phyloP scores from a whole-genome alignment of 2,113 vertebrate species.

The Notothenia coriiceps region DNA sequence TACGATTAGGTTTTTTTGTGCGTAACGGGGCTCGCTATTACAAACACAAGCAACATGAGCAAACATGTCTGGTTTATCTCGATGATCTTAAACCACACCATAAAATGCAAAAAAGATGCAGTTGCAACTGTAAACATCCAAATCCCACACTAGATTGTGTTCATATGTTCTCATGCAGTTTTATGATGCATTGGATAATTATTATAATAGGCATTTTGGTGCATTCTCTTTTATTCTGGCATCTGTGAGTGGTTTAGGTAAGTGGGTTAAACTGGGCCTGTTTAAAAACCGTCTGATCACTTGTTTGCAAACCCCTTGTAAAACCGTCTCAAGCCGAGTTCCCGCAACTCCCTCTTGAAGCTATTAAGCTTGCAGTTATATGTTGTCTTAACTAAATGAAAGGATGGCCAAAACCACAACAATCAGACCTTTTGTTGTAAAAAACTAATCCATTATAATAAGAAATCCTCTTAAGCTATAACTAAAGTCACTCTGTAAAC shows the following conservation, averaged over 20 bases:
- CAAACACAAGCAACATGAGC: neutral
- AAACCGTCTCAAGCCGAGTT: neutral
- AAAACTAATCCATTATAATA: neutral
- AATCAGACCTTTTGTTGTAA: neutral
- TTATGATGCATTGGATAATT: slow-evolving; percentile 6
- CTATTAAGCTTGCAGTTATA: neutral
- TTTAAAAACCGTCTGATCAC: slow-evolving; percentile 6
- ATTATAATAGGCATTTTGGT: neutral
- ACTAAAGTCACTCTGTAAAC: too few relatives aligned
- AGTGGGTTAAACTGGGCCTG: neutral
- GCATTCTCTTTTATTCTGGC: neutral
- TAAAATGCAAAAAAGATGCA: neutral
- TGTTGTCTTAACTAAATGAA: slow-evolving; percentile 1
- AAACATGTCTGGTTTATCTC: slow-evolving; percentile 5
- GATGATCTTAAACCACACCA: slow-evolving; percentile 15
- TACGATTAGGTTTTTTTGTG: neutral
- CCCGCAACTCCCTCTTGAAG: neutral
- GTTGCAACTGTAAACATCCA: neutral
- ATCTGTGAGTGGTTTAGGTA: slow-evolving; percentile 2
- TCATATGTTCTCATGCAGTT: neutral
- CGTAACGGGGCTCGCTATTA: neutral
- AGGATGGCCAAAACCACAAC: neutral
- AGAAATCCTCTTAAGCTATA: neutral
- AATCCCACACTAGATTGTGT: neutral
- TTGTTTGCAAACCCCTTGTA: neutral